Base-by-base conservation (phyloP, 92 coral and sea anemone species). In the Parazoanthus darwini region DNA sequence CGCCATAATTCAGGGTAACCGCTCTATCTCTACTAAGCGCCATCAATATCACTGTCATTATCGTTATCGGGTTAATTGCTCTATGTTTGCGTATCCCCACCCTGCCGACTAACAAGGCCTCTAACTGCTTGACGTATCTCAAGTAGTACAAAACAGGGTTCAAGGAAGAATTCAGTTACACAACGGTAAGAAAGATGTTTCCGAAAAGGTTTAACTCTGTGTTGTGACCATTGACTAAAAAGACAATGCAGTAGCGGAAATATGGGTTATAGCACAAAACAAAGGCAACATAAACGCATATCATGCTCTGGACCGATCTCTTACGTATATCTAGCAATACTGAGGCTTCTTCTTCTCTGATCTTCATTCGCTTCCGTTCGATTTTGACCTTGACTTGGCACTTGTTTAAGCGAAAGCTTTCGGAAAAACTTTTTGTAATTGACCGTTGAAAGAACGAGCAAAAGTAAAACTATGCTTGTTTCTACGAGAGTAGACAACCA, bases 41-140 rank as follows among this genome's bases (percentile, higher is more conserved):
- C 33, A 39, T 39, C 42, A 39, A 4, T 39, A 39, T 39, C 42
- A 39, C 3, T 39, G 4, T 39, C 42, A 39, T 39, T 39, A 39
- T 39, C 42, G 42, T 39, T 39, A 39, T 39, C 42, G 4, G 42
- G 66, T 13, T 58, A 10, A 58, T 58, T 6, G 15, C 22, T 58
- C 66, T 58, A 13, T 18, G 20, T 13, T 58, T 2, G 22, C 66
- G 66, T 58, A 14, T 58, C 22, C 20, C 15, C 20, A 22, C 20
- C 15, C 20, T 14, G 66, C 66, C 2, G 18, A 58, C 22, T 58
- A 50, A 15, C 18, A 80, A 78, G 82, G 4, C 29, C 63, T 48
- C 37, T 78, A 51, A 78, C 82, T 23, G 63, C 82, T 3, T 65
- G 82, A 8, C 82, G 65, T 44, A 78, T 43, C 63, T 78, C 66